These are phyloP conservation scores for Melitaea cinxia DNA, from an alignment of 1,140 invertebrate genomes.

Conservation along the genomic window DNA sequence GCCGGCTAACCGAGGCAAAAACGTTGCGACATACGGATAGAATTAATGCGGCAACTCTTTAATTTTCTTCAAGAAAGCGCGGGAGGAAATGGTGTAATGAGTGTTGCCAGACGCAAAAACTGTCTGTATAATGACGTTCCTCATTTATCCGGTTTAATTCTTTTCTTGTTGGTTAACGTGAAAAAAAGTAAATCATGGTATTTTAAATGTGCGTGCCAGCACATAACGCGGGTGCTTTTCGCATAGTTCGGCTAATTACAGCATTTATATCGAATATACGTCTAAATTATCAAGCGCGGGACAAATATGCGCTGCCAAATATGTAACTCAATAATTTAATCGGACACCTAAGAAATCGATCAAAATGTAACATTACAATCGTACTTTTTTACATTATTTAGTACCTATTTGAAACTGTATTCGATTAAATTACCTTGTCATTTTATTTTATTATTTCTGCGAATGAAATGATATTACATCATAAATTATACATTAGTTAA, in stretches of 20 bases:
- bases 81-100: slow-evolving; percentile 60
- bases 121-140: slow-evolving; percentile 66
- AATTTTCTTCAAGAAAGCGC: slow-evolving; percentile 79
- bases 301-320: not conserved
- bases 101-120: slow-evolving; percentile 72
- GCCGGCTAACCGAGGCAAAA: slow-evolving; percentile 65
- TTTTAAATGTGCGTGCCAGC: slow-evolving; percentile 33
- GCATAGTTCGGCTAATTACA: slow-evolving; percentile 16
- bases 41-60: slow-evolving; percentile 79
- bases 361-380: not conserved
- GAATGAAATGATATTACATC: no score
- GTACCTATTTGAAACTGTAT: no score
- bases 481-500: no score
- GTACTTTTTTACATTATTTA: no score
- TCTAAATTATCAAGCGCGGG: slow-evolving; percentile 11
- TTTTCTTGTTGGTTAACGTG: slow-evolving; percentile 38
- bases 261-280: slow-evolving; percentile 12
- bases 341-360: slow-evolving; percentile 1
- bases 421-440: no score
- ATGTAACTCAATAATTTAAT: slow-evolving; percentile 3
- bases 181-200: slow-evolving; percentile 27
- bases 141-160: slow-evolving; percentile 60
- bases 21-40: slow-evolving; percentile 69
- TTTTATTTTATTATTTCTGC: no score
- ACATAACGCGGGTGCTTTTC: slow-evolving; percentile 10